Conservation (phyloP, 2,797 vertebrate genomes). For the Lateolabrax maculatus region DNA sequence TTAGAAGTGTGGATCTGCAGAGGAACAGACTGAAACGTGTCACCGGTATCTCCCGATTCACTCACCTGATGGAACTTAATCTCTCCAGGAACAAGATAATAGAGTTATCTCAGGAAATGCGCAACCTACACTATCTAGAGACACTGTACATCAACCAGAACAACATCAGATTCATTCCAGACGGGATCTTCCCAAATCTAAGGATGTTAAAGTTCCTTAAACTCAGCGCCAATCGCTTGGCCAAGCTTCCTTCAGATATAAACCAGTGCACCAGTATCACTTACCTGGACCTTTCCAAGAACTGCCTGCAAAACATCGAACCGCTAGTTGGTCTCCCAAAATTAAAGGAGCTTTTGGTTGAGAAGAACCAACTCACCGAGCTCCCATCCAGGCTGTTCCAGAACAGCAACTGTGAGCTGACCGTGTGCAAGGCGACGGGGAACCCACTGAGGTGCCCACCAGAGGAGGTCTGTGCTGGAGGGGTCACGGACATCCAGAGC, state of each 20-base stretch:
- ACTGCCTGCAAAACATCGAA: conserved; percentile 73
- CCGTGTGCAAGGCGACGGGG: conserved; percentile 73
- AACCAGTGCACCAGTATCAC: conserved; percentile 74
- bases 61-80: conserved; percentile 78
- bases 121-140: conserved; percentile 72
- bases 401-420: conserved; percentile 56
- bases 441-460: conserved; percentile 83
- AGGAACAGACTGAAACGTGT: conserved; percentile 81
- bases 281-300: conserved; percentile 85
- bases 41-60: conserved; percentile 67
- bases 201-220: conserved; percentile 77
- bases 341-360: conserved; percentile 78
- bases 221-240: conserved; percentile 80
- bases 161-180: conserved; percentile 76
- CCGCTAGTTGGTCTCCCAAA: conserved; percentile 71
- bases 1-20: conserved; percentile 74
- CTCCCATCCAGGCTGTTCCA: conserved; percentile 81
- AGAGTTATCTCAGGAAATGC: conserved; percentile 80
- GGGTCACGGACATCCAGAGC: conserved; percentile 81
- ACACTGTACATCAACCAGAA: conserved; percentile 86
- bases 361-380: conserved; percentile 80
- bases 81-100: conserved; percentile 82
- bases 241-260: conserved; percentile 80
- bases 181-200: conserved; percentile 78
- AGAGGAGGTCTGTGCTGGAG: conserved; percentile 83